Evolutionary conservation across 2,888 invertebrate genomes (phyloP).

Genomic region (Encarsia formosa): DNA sequence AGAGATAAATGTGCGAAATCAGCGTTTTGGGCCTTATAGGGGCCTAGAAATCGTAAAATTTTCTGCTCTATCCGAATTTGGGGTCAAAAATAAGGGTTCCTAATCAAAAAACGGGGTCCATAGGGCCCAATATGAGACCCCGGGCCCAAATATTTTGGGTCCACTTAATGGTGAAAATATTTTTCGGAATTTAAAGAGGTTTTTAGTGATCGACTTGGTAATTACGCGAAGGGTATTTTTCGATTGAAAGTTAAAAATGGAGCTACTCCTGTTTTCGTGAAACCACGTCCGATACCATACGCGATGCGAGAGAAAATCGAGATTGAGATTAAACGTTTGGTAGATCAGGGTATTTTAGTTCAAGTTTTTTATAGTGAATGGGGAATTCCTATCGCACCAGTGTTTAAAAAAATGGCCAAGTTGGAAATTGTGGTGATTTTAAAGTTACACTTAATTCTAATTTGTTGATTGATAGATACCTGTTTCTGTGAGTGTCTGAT

Average conservation of each 20-base stretch:
- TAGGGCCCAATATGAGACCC: too few relatives aligned
- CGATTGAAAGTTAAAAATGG: conserved; percentile 23
- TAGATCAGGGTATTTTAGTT: conserved; percentile 24
- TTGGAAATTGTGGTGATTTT: conserved; percentile 41
- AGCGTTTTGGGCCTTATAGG: too few relatives aligned
- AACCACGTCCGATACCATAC: conserved; percentile 34
- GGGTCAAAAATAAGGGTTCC: too few relatives aligned
- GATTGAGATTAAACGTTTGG: conserved; percentile 30
- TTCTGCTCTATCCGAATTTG: too few relatives aligned
- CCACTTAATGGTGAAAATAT: too few relatives aligned
- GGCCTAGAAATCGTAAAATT: too few relatives aligned
- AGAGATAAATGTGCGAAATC: too few relatives aligned
- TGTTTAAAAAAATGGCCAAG: conserved; percentile 33
- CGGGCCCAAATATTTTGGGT: too few relatives aligned
- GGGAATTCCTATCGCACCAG: conserved; percentile 42
- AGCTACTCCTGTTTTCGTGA: conserved; percentile 21
- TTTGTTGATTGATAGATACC: conserved; percentile 31
- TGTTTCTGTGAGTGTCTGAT: conserved; percentile 29
- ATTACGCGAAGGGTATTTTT: conserved; percentile 16
- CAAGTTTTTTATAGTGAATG: conserved; percentile 33
- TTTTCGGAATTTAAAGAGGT: conserved; percentile 15
- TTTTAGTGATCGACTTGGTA: conserved; percentile 22
- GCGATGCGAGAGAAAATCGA: conserved; percentile 31
- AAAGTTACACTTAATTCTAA: conserved; percentile 39
- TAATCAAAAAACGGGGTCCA: too few relatives aligned